Conservation (phyloP, 2,888 invertebrate species). For the Tribolium freemani region DNA sequence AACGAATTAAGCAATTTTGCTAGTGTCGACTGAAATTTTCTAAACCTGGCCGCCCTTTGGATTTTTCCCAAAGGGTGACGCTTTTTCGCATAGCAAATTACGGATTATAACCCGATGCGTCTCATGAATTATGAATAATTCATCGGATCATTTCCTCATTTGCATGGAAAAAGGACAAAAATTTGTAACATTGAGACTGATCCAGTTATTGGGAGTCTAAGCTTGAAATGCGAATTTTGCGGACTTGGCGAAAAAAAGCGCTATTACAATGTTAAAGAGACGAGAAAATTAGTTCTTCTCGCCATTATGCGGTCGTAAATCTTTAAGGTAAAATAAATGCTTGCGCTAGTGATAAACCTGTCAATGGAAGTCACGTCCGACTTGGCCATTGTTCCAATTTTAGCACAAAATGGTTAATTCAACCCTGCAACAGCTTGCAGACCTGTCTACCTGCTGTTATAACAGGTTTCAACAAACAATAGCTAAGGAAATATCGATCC, state of each 20-base stretch:
- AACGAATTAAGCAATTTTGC: neutral
- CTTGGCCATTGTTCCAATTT: conserved; percentile 8
- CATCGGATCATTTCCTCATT: conserved; percentile 25
- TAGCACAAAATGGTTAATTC: neutral
- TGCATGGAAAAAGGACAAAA: conserved; percentile 18
- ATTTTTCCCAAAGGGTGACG: neutral
- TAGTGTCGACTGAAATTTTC: neutral
- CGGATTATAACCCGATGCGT: conserved; percentile 16
- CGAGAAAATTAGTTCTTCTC: conserved; percentile 19
- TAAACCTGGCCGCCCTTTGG: too few relatives aligned
- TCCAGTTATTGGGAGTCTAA: neutral
- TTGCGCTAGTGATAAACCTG: neutral
- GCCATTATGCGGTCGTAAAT: conserved; percentile 8
- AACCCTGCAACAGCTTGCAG: conserved; percentile 2
- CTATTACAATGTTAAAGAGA: too few relatives aligned
- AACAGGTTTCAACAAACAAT: conserved; percentile 17
- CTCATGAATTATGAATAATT: conserved; percentile 28
- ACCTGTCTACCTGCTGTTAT: conserved; percentile 25
- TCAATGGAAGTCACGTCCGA: neutral
- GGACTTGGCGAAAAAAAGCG: too few relatives aligned
- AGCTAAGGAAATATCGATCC: conserved; percentile 19
- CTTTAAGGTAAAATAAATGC: conserved; percentile 5
- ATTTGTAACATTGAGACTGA: neutral
- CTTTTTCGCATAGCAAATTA: conserved; percentile 18
- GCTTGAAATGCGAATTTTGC: too few relatives aligned